These are phyloP conservation scores for Prunella himalayana DNA, from an alignment of 2,113 vertebrate genomes.

Conservation along the genomic window DNA sequence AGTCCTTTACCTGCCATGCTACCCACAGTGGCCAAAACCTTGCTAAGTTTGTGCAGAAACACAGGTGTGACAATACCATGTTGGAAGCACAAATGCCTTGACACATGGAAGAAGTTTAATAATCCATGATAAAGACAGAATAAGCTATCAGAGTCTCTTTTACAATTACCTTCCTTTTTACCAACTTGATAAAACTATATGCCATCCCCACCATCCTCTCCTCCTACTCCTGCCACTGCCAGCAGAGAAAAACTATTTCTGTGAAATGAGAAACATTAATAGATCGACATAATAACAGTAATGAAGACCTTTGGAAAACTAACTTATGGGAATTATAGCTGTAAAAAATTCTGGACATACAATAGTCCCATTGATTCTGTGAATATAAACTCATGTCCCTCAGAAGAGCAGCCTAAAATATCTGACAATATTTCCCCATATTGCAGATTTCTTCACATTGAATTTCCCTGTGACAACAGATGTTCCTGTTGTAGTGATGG, in stretches of 20 bases:
- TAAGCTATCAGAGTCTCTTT: not conserved
- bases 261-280: not conserved
- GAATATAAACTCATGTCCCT: not conserved
- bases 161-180: not conserved
- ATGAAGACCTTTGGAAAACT: not conserved
- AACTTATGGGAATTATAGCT: not conserved
- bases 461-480: not conserved
- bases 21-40: not conserved
- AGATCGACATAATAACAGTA: not conserved
- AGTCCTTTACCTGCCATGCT: not conserved
- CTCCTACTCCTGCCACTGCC: not conserved
- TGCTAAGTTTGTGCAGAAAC: not conserved
- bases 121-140: not conserved
- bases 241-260: not conserved
- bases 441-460: not conserved
- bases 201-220: not conserved
- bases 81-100: not conserved
- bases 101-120: not conserved
- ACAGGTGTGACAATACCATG: rapidly evolving
- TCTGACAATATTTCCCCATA: not conserved
- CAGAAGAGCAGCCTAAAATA: not conserved
- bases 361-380: not conserved
- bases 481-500: not conserved
- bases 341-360: not conserved
- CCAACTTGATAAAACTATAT: not conserved